Evolutionary conservation across 2,797 vertebrate genomes (phyloP).

Genomic region (Cryptoblepharus egeriae): DNA sequence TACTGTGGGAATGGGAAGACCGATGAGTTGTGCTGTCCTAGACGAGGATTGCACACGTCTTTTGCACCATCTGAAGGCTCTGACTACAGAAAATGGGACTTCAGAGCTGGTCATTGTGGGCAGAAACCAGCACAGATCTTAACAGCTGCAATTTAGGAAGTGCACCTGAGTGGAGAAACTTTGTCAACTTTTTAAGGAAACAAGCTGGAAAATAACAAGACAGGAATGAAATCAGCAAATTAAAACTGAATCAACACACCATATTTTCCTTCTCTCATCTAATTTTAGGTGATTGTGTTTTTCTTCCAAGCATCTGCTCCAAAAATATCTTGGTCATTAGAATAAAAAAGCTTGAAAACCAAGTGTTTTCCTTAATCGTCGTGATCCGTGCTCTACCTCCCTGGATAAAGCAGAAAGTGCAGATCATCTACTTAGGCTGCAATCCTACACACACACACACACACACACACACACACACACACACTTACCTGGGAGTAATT

Average conservation of each 20-base stretch:
- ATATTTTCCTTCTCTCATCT: constrained; percentile 14
- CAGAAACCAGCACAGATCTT: not conserved
- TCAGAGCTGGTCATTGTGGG: not conserved
- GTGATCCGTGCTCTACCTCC: not conserved
- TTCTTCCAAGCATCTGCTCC: constrained; percentile 49
- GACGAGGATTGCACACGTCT: too few species aligned
- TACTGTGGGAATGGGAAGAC: too few species aligned
- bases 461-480: too few species aligned
- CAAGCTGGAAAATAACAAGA: not conserved
- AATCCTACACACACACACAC: too few species aligned
- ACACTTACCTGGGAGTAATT: too few species aligned
- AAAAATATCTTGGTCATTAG: constrained; percentile 48
- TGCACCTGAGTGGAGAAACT: not conserved
- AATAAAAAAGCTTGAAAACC: not conserved
- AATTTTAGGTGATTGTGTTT: constrained; percentile 51
- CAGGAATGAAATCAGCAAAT: constrained; percentile 14
- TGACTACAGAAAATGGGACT: too few species aligned
- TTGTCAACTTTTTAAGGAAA: not conserved
- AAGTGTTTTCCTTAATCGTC: not conserved
- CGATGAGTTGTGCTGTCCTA: too few species aligned
- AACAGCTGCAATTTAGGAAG: not conserved
- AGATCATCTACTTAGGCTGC: too few species aligned
- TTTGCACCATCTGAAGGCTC: not conserved
- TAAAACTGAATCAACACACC: constrained; percentile 48
- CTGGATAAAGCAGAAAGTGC: not conserved